Evolutionary conservation across 2,797 vertebrate species (phyloP).

Genomic region (Nasua narica): DNA sequence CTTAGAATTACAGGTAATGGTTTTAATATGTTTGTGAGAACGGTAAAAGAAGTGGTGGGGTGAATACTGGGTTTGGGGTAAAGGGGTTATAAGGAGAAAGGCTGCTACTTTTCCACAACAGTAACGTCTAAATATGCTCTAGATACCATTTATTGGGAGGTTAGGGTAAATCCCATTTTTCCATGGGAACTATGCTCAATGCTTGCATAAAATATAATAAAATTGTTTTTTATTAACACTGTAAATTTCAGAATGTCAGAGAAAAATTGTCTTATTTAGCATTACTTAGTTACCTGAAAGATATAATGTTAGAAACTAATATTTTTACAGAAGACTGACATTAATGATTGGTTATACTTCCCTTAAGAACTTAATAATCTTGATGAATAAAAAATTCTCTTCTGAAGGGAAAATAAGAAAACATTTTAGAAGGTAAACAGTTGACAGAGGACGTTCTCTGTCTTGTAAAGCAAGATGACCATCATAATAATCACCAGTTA

Average conservation of each 20-base stretch:
- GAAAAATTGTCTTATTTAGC: constrained; percentile 47
- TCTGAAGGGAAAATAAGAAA: constrained; percentile 30
- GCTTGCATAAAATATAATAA: constrained; percentile 15
- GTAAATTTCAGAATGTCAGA: constrained; percentile 20
- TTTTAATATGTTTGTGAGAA: not conserved
- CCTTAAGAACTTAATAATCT: constrained; percentile 53
- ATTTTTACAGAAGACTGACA: constrained; percentile 34
- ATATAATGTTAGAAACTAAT: constrained; percentile 32
- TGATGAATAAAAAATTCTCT: constrained; percentile 49
- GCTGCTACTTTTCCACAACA: not conserved
- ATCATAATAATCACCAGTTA: constrained; percentile 15
- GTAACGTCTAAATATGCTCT: not conserved
- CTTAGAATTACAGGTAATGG: not conserved
- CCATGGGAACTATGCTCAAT: not conserved
- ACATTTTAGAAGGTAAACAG: constrained; percentile 19
- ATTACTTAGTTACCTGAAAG: constrained; percentile 51
- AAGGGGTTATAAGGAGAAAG: not conserved
- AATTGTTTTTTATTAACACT: constrained; percentile 37
- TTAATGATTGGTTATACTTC: constrained; percentile 56
- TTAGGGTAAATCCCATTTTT: not conserved
- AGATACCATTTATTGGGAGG: not conserved
- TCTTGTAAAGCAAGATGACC: not conserved
- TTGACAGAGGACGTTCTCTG: not conserved
- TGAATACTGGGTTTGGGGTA: not conserved
- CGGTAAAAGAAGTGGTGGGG: not conserved